Conservation (phyloP, 1,140 invertebrate species). For the Tetramorium alpestre region DNA sequence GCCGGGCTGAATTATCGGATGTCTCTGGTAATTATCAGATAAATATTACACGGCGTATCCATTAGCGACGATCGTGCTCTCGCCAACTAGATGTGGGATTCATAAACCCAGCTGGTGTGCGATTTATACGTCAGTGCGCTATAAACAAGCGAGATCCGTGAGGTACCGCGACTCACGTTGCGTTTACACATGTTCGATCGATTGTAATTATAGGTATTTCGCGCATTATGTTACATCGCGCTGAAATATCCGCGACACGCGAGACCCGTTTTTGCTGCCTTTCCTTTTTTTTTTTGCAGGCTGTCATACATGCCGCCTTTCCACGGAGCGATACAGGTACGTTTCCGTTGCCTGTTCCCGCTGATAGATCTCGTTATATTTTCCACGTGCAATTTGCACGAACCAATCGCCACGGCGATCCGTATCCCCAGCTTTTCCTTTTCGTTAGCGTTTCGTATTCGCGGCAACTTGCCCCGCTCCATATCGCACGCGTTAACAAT, state of each 20-base stretch:
- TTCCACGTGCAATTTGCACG: background rate
- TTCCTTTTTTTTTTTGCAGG: background rate
- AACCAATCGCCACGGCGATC: background rate
- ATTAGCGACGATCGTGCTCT: constrained; percentile 42
- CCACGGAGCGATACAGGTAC: background rate
- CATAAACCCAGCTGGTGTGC: constrained; percentile 29
- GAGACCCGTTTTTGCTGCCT: background rate
- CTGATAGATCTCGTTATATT: background rate
- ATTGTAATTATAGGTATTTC: constrained; percentile 8
- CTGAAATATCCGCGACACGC: background rate
- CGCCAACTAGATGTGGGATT: constrained; percentile 11
- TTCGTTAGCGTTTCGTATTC: background rate
- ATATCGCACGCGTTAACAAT: background rate
- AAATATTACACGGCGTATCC: constrained; percentile 56
- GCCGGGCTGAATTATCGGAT: constrained; percentile 48
- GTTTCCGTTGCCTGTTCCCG: background rate
- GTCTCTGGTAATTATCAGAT: constrained; percentile 60
- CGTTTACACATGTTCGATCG: background rate
- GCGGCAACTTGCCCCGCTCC: background rate
- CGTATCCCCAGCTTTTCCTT: background rate
- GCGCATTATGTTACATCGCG: background rate
- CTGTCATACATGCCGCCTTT: background rate
- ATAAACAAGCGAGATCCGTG: constrained; percentile 11
- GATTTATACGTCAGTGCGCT: background rate
- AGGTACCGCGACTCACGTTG: background rate